Evolutionary conservation across 2,888 invertebrate genomes (phyloP).

Genomic region (Catonia carolina): DNA sequence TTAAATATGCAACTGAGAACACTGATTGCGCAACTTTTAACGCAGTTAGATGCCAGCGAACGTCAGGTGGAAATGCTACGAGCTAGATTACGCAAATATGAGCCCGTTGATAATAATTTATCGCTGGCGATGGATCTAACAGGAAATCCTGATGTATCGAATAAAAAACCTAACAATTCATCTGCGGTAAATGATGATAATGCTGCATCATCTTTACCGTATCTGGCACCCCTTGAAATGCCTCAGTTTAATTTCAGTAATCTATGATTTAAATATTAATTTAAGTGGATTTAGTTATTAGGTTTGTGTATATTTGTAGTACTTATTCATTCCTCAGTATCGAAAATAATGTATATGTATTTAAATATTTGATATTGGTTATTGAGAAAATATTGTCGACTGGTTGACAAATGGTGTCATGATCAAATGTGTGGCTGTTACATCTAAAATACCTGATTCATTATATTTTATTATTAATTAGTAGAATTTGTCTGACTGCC

Average conservation of each 20-base stretch:
- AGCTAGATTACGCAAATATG: slow-evolving; percentile 43
- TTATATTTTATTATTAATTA: no score
- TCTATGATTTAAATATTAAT: no score
- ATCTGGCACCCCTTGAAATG: slow-evolving; percentile 55
- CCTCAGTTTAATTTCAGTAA: slow-evolving; percentile 50
- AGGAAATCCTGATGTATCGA: background rate
- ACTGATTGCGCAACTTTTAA: slow-evolving; percentile 52
- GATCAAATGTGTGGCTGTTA: no score
- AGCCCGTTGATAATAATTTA: background rate
- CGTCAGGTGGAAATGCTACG: slow-evolving; percentile 52
- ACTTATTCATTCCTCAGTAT: no score
- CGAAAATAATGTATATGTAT: no score
- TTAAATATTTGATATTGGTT: no score
- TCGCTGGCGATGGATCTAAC: background rate
- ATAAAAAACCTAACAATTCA: slow-evolving; percentile 27
- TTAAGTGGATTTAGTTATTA: no score
- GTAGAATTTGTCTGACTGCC: no score
- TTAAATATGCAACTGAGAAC: slow-evolving; percentile 56
- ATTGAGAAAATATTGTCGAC: no score
- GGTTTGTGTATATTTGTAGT: no score
- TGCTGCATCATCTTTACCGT: slow-evolving; percentile 41
- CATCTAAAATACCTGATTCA: no score
- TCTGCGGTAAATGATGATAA: slow-evolving; percentile 36
- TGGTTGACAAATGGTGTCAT: no score
- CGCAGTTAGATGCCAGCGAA: slow-evolving; percentile 58